Conservation (phyloP, 1,140 invertebrate species). For the Philopotamus ludificatus region DNA sequence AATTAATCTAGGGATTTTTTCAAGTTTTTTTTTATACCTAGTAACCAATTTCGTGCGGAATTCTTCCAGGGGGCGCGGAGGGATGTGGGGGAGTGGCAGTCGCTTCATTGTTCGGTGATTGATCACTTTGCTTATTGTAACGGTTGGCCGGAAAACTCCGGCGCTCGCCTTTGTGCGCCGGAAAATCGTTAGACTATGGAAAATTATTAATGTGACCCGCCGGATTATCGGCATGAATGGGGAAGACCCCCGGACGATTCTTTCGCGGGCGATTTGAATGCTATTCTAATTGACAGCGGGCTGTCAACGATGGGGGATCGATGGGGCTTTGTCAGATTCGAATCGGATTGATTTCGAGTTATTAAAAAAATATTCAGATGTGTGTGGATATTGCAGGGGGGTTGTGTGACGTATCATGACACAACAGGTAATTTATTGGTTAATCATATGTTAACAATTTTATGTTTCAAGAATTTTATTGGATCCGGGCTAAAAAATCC, state of each 20-base stretch:
- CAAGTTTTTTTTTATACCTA: slow-evolving; percentile 10
- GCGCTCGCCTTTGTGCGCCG: slow-evolving; percentile 18
- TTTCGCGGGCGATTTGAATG: neutral
- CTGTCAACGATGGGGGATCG: no score
- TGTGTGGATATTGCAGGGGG: no score
- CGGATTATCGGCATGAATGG: neutral
- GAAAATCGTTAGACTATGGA: slow-evolving; percentile 9
- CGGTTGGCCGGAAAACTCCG: slow-evolving; percentile 16
- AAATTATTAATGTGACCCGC: slow-evolving; percentile 34
- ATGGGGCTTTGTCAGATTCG: neutral
- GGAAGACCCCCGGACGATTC: neutral
- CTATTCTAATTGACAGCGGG: neutral
- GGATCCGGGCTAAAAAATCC: no score
- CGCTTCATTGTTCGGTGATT: slow-evolving; percentile 37
- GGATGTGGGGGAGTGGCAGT: neutral
- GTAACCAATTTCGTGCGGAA: neutral
- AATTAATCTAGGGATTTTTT: slow-evolving; percentile 23
- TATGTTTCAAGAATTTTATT: no score
- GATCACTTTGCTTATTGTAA: slow-evolving; percentile 36
- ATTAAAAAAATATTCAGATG: no score
- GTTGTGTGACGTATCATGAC: no score
- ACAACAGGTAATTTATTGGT: no score
- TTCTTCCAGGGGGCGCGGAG: neutral
- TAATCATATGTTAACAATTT: no score
- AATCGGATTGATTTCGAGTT: no score